phyloP scores from a whole-genome alignment of 2,113 vertebrate genomes.

The Cololabis saira region DNA sequence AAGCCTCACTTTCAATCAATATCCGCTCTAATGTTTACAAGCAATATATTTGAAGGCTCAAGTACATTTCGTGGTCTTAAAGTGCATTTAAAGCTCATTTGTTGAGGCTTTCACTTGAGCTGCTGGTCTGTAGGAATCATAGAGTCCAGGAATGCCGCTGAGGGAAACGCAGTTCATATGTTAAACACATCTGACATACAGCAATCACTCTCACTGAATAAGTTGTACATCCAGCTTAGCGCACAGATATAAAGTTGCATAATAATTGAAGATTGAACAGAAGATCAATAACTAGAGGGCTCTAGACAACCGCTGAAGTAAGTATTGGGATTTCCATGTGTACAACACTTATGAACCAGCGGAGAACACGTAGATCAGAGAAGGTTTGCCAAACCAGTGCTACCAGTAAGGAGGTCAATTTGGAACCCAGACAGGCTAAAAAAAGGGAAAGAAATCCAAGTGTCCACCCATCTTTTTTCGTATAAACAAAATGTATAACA shows the following conservation, averaged over 20 bases:
- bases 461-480: no score
- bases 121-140: conserved; percentile 50
- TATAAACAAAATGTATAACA: no score
- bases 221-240: conserved; percentile 1
- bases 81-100: conserved; percentile 67
- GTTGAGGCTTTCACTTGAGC: conserved; percentile 54
- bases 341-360: no score
- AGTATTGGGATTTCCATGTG: no score
- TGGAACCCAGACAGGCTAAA: not conserved
- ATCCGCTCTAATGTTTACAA: conserved; percentile 70
- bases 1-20: conserved; percentile 72
- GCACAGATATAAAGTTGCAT: no score
- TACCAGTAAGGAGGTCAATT: not conserved
- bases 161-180: conserved; percentile 30
- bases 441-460: not conserved
- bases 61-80: conserved; percentile 63
- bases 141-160: conserved; percentile 30
- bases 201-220: conserved; percentile 11
- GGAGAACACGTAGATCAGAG: no score
- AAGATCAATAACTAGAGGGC: no score
- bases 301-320: no score
- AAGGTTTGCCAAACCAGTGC: no score
- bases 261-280: no score
- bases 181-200: conserved; percentile 46
- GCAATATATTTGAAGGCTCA: conserved; percentile 51